phyloP scores from a whole-genome alignment of 2,797 vertebrate species.

The Pseudochaenichthys georgianus region DNA sequence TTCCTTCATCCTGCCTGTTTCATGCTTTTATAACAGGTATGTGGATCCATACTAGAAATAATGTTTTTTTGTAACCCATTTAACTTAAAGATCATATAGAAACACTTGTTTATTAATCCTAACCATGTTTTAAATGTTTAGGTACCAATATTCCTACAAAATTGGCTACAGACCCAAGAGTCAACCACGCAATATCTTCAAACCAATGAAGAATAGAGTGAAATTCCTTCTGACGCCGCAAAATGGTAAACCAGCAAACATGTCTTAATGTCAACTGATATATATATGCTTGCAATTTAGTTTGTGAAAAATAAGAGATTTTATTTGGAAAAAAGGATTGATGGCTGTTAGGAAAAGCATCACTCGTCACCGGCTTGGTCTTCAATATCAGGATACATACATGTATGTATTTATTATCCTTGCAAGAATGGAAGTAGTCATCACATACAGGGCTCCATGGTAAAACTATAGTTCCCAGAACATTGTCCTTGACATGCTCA shows the following conservation, averaged over 20 bases:
- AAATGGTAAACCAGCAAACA: slow-evolving; percentile 68
- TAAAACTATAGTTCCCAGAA: too few species aligned
- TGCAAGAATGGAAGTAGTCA: too few species aligned
- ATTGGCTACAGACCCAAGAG: slow-evolving; percentile 76
- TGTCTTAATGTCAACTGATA: not conserved
- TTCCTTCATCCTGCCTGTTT: slow-evolving; percentile 64
- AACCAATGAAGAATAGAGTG: slow-evolving; percentile 56
- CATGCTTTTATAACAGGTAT: slow-evolving; percentile 83
- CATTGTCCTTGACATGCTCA: too few species aligned
- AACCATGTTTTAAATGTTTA: slow-evolving; percentile 39
- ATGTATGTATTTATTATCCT: too few species aligned
- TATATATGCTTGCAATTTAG: not conserved
- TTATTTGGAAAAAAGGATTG: too few species aligned
- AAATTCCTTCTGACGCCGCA: slow-evolving; percentile 69
- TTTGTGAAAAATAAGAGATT: not conserved
- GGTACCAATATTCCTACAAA: slow-evolving; percentile 83
- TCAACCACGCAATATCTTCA: slow-evolving; percentile 58
- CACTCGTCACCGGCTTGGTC: too few species aligned
- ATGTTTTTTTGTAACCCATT: not conserved
- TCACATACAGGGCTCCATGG: too few species aligned
- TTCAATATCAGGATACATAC: too few species aligned
- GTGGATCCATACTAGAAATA: not conserved
- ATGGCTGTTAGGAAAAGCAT: too few species aligned
- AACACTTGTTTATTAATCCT: not conserved
- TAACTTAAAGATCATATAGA: not conserved